A percentile compares a stretch with the other conserved stretches of the same genome.
phyloP scores from a whole-genome alignment of 1,140 invertebrate genomes.

The Drosophila virilis region DNA sequence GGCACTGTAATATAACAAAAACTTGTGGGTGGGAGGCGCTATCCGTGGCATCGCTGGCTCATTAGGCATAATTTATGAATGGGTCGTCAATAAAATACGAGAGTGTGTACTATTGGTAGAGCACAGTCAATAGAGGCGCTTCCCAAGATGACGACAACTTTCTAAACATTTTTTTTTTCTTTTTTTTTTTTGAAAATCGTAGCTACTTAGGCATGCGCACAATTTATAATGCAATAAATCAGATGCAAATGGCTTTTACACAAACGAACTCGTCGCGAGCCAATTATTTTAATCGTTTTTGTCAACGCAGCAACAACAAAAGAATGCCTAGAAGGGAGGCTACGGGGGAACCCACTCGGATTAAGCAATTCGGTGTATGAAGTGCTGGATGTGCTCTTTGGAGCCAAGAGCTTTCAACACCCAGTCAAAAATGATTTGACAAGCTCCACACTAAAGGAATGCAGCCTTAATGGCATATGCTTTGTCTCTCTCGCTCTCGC shows the following conservation, averaged over 20 bases:
- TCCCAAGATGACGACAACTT: constrained; percentile 58
- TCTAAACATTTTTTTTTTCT: constrained; percentile 55
- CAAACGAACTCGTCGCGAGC: constrained; percentile 64
- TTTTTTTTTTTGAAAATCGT: constrained; percentile 48
- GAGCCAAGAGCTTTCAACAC: constrained; percentile 74
- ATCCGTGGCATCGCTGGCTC: constrained; percentile 50
- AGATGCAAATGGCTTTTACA: constrained; percentile 76
- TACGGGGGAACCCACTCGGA: constrained; percentile 51
- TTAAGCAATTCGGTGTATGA: constrained; percentile 75
- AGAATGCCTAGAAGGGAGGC: constrained; percentile 43
- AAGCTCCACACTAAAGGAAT: constrained; percentile 63
- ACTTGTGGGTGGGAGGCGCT: constrained; percentile 28
- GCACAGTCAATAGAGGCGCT: constrained; percentile 23
- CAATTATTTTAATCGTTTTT: constrained; percentile 80
- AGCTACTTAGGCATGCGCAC: constrained; percentile 81
- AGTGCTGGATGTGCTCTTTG: constrained; percentile 51
- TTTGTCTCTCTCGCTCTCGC: constrained; percentile 2
- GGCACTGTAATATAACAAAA: constrained; percentile 21
- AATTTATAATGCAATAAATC: constrained; percentile 82
- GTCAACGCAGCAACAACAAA: constrained; percentile 63
- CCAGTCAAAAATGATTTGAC: constrained; percentile 59
- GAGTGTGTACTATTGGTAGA: constrained; percentile 27
- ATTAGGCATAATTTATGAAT: constrained; percentile 78
- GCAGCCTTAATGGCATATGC: constrained; percentile 68
- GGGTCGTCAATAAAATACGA: constrained; percentile 71